Evolutionary conservation across 1,140 invertebrate species (phyloP), one percentile per base, ranked within the genome.

Genomic region (Arctopsyche grandis): DNA sequence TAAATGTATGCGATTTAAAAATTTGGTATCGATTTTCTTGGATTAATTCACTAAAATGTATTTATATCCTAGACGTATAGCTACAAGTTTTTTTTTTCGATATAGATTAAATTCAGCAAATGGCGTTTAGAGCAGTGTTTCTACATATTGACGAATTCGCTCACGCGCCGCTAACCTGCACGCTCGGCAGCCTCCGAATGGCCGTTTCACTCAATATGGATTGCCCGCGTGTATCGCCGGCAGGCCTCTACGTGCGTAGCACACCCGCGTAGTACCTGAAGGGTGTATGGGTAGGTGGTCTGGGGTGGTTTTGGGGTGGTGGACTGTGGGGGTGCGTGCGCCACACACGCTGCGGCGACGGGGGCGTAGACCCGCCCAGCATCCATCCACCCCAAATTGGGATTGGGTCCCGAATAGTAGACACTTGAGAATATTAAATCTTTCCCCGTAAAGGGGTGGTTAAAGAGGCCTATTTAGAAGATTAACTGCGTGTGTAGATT

Each of bases 351-450:
- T 19, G 43, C 44, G 66, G 43, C 71, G 48, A n/a, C n/a, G n/a
- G n/a, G n/a, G n/a, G 70, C 71, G 48, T 24, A 46, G 48, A 29
- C 69, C 43, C 24, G 71, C 71, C 43, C 12, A 0, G 71, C 44
- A n/a, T 22, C 24, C 24, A 10, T 4, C 24, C 24, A 70, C 69
- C 69, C 69, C 69, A 22, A 44, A 70, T 29, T 52, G 63, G 48
- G 71, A 48, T 52, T 56, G 78, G 70, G 71, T 63, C 71, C 71
- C 78, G 48, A 66, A 79, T 79, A 79, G 52, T 75, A 79, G 78
- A 79, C 78, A 79, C 78, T 79, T 79, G 78, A 79, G 78, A 79
- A 79, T 79, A 79, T 79, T 79, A 79, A 79, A 79, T 79, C 78
- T 79, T 79, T 75, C 44, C 44, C 71, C 44, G 69, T 16, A 71